A percentile compares a stretch with the other conserved stretches of the same genome.
Evolutionary conservation across 1,140 invertebrate genomes (phyloP).

Genomic region (Mamestra configurata): DNA sequence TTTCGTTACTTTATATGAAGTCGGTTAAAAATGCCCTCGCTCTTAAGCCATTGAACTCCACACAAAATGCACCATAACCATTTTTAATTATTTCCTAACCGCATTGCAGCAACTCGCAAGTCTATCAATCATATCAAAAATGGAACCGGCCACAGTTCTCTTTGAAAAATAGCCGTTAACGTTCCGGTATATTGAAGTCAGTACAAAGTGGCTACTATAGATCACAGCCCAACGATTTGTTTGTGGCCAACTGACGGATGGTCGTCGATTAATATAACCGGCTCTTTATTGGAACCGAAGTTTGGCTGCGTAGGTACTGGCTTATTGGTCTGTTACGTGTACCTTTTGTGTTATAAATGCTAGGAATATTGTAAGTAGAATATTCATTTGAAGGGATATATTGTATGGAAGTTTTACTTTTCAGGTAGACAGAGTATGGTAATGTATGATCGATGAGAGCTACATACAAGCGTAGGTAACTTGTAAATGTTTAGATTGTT

Average conservation of each 20-base stretch:
- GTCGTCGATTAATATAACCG: slow-evolving; percentile 68
- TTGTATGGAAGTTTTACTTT: too few species aligned
- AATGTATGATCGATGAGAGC: too few species aligned
- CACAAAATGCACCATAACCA: background rate
- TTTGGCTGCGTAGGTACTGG: background rate
- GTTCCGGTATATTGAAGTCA: slow-evolving; percentile 62
- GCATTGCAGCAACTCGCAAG: slow-evolving; percentile 30
- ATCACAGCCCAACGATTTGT: slow-evolving; percentile 70
- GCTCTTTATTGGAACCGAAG: slow-evolving; percentile 63
- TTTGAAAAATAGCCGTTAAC: slow-evolving; percentile 54
- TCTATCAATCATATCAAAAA: slow-evolving; percentile 44
- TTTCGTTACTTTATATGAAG: too few species aligned
- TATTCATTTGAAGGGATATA: background rate
- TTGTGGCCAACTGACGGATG: slow-evolving; percentile 70
- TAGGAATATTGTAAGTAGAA: background rate
- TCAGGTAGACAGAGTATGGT: too few species aligned
- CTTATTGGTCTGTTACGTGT: background rate
- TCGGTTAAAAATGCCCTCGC: too few species aligned
- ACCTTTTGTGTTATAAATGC: background rate
- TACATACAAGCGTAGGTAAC: too few species aligned
- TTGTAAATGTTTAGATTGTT: too few species aligned
- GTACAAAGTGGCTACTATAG: slow-evolving; percentile 65
- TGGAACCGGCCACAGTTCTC: slow-evolving; percentile 5
- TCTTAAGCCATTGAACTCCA: background rate
- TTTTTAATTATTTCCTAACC: slow-evolving; percentile 12